Evolutionary conservation across 2,797 vertebrate genomes (phyloP), one percentile per base, ranked within the genome.

Genomic region (Chaetodon trifasciatus): DNA sequence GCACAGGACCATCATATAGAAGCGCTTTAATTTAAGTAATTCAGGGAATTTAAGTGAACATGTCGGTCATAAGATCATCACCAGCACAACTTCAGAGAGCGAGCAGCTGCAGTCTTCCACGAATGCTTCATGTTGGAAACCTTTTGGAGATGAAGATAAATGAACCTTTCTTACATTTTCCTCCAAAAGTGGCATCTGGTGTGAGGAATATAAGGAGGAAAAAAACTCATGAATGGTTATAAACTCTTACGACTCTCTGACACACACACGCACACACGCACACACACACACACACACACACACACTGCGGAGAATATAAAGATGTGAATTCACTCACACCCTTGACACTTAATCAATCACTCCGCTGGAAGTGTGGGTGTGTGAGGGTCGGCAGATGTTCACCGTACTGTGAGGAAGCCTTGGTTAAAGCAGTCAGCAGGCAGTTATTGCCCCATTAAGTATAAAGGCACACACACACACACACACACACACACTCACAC

Each of bases 261-360:
- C n/a, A 61, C 21, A 74, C 60, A 66, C 55, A 58, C 10, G 11
- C 55, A 57, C 15, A 42, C 63, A 58, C 6, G 58, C 63, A 57
- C 55, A 32, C 40, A 64, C 55, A 21, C n/a, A 61, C 21, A 74
- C 60, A 66, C 55, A 58, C 10, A 42, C 63, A 58, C 6, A 64
- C 63, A 57, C 55, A 32, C 40, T 15, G 16, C 10, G 52, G n/a
- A 47, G 21, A 78, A 21, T 21, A 46, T 56, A 23, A 52, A 79
- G 63, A 82, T 47, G 72, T 72, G 44, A 68, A 70, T 57, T 58
- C 49, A 66, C 57, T 46, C 66, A 46, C 72, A 62, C n/a, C 23
- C 13, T 21, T 56, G 78, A 82, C 78, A 91, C 62, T 53, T 76
- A 78, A 89, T 85, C 84, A 79, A 85, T 87, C 83, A 77, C 87